phyloP scores from a whole-genome alignment of 2,888 invertebrate genomes.

The Cryptus armator region DNA sequence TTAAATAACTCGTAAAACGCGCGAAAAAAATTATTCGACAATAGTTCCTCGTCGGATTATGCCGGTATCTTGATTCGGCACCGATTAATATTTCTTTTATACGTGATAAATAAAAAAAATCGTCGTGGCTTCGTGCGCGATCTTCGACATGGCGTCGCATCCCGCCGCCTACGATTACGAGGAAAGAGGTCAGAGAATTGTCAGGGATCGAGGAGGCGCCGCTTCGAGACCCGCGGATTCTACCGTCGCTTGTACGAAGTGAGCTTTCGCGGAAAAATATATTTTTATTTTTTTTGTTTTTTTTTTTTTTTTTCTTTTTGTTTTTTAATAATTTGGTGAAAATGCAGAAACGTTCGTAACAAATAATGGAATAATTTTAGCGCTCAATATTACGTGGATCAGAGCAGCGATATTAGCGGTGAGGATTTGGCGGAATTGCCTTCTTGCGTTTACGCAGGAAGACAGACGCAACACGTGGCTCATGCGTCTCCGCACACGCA shows the following conservation, averaged over 20 bases:
- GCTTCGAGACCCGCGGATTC: slow-evolving; percentile 81
- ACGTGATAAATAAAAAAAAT: slow-evolving; percentile 36
- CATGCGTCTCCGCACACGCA: slow-evolving; percentile 80
- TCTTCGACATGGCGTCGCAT: slow-evolving; percentile 80
- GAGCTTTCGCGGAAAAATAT: slow-evolving; percentile 28
- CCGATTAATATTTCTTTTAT: slow-evolving; percentile 24
- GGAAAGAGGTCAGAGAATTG: slow-evolving; percentile 81
- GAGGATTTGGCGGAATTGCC: slow-evolving; percentile 91
- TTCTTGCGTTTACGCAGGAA: slow-evolving; percentile 92
- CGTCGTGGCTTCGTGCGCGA: slow-evolving; percentile 68
- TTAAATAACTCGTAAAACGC: background rate
- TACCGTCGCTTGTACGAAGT: slow-evolving; percentile 78
- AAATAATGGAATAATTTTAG: slow-evolving; percentile 69
- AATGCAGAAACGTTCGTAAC: background rate
- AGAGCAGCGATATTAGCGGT: slow-evolving; percentile 86
- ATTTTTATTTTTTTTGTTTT: background rate
- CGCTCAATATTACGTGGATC: slow-evolving; percentile 82
- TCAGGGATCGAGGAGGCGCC: slow-evolving; percentile 78
- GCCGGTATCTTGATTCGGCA: slow-evolving; percentile 7
- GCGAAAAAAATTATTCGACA: background rate
- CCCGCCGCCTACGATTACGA: slow-evolving; percentile 82
- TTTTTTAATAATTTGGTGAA: background rate
- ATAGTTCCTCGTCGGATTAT: background rate
- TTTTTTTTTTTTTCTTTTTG: background rate
- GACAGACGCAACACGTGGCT: slow-evolving; percentile 85